A percentile compares a stretch with the other conserved stretches of the same genome.
Conservation (phyloP, 2,888 invertebrate species). For the Heliconius ethilla region DNA sequence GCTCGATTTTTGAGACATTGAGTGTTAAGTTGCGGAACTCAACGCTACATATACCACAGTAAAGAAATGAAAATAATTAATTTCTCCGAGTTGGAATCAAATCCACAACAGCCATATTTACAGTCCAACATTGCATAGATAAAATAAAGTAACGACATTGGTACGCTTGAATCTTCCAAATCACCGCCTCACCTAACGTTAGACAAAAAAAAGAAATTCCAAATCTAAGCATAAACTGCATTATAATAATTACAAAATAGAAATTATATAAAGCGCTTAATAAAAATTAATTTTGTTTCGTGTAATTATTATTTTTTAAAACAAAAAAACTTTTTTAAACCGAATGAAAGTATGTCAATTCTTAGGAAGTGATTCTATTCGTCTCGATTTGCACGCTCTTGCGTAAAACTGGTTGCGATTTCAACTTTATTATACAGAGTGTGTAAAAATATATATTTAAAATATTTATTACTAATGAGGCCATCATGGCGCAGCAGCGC, state of each 20-base stretch:
- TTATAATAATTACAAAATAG: background rate
- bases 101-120: no score
- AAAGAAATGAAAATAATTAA: no score
- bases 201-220: background rate
- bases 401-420: slow-evolving; percentile 69
- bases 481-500: no score
- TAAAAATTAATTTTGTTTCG: background rate
- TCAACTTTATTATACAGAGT: slow-evolving; percentile 55
- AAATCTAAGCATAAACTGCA: background rate
- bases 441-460: background rate
- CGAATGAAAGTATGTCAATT: slow-evolving; percentile 48
- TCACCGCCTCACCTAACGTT: no score
- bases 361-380: slow-evolving; percentile 66
- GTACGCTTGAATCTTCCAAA: no score
- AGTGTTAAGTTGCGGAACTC: no score
- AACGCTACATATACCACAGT: no score
- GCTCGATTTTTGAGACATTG: no score
- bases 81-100: no score
- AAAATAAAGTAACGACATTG: no score
- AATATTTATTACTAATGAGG: background rate
- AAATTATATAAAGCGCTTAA: slow-evolving; percentile 10
- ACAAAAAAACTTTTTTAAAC: background rate
- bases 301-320: background rate
- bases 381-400: slow-evolving; percentile 71
- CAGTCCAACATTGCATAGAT: no score